Evolutionary conservation across 2,888 invertebrate species (phyloP), one percentile per base, ranked within the genome.

Genomic region (Chrysolina oricalcia): DNA sequence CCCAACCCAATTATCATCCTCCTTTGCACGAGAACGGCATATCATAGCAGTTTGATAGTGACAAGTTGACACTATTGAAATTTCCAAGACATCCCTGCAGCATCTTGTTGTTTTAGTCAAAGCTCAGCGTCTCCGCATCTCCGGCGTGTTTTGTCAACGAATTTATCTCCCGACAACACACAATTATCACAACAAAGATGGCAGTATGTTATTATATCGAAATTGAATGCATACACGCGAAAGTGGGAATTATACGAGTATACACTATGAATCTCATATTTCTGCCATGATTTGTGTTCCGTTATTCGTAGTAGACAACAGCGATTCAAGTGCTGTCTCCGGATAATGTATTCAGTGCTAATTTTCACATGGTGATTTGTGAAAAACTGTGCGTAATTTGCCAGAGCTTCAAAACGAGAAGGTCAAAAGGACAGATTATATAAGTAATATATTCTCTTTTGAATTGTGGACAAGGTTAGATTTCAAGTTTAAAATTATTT

Each of bases 111-210:
- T 85, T 82, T 82, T 75, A 81, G 80, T 78, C 78, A 78, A 75
- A 77, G 70, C 74, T 78, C 68, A 74, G 81, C 84, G 83, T 84
- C 83, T 65, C 27, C 73, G 82, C 83, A 80, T 74, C 76, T 74
- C 73, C 80, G 80, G 82, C 83, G 82, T 84, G 86, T 87, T 87
- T 86, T 86, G 85, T 85, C 83, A 83, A 82, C 84, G 85, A 86
- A 87, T 87, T 87, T 87, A 87, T 87, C 87, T 87, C 86, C 82
- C 83, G 83, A 84, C 83, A 85, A 83, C 87, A 87, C 80, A 87
- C 87, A 87, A 86, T 87, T 87, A 87, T 86, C 83, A 78, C 78
- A 81, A 87, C 86, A 86, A 87, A 85, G 85, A 85, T 83, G 83
- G 84, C 86, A 85, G 85, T 86, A 85, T 85, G 85, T 85, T 86